A percentile compares a stretch with the other conserved stretches of the same genome.
phyloP scores from a whole-genome alignment of 1,140 invertebrate species.

The Globodera ellingtonae region DNA sequence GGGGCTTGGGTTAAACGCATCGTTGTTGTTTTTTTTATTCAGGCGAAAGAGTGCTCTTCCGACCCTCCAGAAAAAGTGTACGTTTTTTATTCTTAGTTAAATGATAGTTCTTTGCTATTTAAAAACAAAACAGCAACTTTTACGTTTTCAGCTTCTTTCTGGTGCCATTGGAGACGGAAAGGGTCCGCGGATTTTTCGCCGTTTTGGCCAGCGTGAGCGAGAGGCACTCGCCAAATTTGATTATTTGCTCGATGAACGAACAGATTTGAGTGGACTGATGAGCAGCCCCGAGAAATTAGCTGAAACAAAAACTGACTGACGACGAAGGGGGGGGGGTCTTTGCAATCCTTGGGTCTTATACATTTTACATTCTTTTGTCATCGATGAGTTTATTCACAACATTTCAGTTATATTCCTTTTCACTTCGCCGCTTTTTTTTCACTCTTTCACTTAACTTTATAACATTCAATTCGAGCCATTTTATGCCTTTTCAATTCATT shows the following conservation, averaged over 20 bases:
- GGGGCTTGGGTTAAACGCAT: not conserved
- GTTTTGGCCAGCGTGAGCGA: not conserved
- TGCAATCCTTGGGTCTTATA: too few relatives aligned
- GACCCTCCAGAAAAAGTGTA: not conserved
- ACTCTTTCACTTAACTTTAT: conserved; percentile 1
- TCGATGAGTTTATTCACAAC: too few relatives aligned
- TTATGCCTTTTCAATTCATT: not conserved
- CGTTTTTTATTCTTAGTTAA: not conserved
- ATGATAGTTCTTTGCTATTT: not conserved
- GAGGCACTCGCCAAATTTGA: conserved; percentile 15
- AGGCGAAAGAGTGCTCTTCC: conserved; percentile 7
- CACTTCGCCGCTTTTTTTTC: not conserved
- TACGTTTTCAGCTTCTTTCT: not conserved
- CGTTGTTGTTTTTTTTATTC: not conserved
- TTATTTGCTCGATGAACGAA: conserved; percentile 11
- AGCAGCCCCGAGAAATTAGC: conserved; percentile 4
- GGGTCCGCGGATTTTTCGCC: not conserved
- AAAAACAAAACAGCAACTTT: not conserved
- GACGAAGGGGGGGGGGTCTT: not conserved
- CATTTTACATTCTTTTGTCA: not conserved
- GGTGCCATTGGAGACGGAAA: not conserved
- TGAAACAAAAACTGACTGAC: not conserved
- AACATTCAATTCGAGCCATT: not conserved
- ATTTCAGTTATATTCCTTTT: not conserved
- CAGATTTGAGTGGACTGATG: conserved; percentile 9